phyloP scores from a whole-genome alignment of 35 echinoderm and acorn worm genomes.

The Lytechinus variegatus region DNA sequence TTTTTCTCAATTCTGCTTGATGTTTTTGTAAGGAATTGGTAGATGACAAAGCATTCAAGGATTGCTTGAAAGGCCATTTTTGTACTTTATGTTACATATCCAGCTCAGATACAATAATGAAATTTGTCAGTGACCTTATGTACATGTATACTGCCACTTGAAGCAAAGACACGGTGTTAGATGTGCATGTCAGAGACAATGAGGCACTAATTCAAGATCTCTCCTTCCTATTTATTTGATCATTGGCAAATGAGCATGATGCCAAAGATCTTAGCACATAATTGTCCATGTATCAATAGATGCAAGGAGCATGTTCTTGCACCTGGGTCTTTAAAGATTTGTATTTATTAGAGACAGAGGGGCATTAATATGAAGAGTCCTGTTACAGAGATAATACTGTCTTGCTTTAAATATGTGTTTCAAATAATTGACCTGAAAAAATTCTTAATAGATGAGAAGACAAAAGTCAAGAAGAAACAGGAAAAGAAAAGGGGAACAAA shows the following conservation, averaged over 20 bases:
- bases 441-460: no score
- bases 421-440: no score
- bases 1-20: no score
- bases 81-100: not conserved
- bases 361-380: no score
- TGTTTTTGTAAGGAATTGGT: no score
- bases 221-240: constrained; percentile 12
- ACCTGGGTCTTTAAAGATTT: not conserved
- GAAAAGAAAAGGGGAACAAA: no score
- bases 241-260: not conserved
- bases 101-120: not conserved
- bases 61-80: not conserved
- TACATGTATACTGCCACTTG: not conserved
- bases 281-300: not conserved
- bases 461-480: no score
- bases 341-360: no score
- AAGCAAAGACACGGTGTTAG: not conserved
- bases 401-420: no score
- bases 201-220: not conserved
- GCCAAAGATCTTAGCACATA: not conserved
- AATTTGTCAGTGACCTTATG: not conserved
- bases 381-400: no score
- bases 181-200: constrained; percentile 11
- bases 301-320: not conserved
- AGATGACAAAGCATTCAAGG: not conserved